Evolutionary conservation across 2,113 vertebrate genomes (phyloP), one percentile per base, ranked within the genome.

Genomic region (Pelvicachromis taeniatus): DNA sequence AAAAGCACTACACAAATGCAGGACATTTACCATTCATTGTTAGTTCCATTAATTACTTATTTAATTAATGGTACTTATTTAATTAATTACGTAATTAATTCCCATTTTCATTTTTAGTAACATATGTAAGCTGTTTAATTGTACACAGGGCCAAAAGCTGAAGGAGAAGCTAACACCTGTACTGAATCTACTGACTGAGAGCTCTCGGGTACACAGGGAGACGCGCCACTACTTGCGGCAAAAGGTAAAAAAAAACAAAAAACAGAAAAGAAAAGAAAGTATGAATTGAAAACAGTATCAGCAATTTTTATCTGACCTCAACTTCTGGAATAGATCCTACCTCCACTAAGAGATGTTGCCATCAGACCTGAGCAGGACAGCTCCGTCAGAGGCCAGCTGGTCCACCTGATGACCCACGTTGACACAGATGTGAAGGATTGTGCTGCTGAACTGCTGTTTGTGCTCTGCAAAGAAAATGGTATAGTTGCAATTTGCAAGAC

Each of bases 391-490:
- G 94, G 94, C 42, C 92, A 93, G 61, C 84, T 96, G 70, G 96
- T 96, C 33, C 87, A 95, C 4, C 92, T 96, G 40, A 96, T 96
- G 95, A 96, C 96, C 5, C 94, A 96, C 6, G 91, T 96, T 6
- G 95, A 96, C 93, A 96, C 95, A 1, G 95, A 96, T 55, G 90
- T 96, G n/a, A 96, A 96, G 82, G 94, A 96, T 53, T 96, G 95
- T 63, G 95, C 96, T 4, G 96, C 96, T 3, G 95, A 96, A 82
- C 93, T 96, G 83, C 95, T 96, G 9, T 96, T 96, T 82, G 95
- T 96, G 26, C 95, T 96, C 55, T 96, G 96, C 90, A 96, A 96
- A 83, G 95, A 96, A 82, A 96, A 96, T 4, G 96, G 96, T 96
- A 88, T 42, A 23, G 11, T 56, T 19, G 26, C 14, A 82, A 11